Base-by-base conservation (phyloP, 2,888 invertebrate genomes). In the Clusia tigrina region DNA sequence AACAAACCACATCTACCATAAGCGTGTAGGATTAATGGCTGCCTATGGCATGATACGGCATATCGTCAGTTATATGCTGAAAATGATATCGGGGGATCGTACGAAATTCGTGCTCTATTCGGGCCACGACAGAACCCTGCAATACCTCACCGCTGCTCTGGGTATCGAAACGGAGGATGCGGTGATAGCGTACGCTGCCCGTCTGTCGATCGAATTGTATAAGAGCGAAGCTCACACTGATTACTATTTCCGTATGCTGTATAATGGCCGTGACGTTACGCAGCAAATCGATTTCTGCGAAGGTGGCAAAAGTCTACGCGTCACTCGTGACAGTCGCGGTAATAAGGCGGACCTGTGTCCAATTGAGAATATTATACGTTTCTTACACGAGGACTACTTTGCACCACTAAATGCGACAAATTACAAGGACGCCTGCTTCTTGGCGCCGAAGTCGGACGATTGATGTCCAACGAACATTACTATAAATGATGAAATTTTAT, bases 101-200 rank as follows among this genome's bases (percentile, higher is more conserved):
- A 91, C 91, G 0, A 91, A 90, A 74, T 87, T 94, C 62, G 90
- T 93, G 0, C 76, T 95, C 0, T 95, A 93, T 78, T 96, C 96
- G 0, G 96, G 96, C 0, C 97, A 97, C 74, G 97, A 97, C 81
- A 91, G 93, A 76, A 96, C 96, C 0, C 78, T 97, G 38, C 92
- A 94, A 74, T 93, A 94, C 68, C 83, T 97, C 38, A 88, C 93
- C 1, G 86, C 91, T 1, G 93, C 95, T 0, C 80, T 97, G 54
- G 95, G 96, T 0, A 86, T 89, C 68, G 71, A 69, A 25, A 78
- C 80, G 1, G 80, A 80, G 2, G 76, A 76, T 32, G 88, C 90
- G 15, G 87, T 91, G 67, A 90, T 96, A 53, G 90, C 91, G 22
- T 98, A 95, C 80, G 96, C 95, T 0, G 90, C 96, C 0, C 86